These are phyloP conservation scores for Drepana arcuata DNA, from an alignment of 1,140 invertebrate genomes.

Conservation along the genomic window DNA sequence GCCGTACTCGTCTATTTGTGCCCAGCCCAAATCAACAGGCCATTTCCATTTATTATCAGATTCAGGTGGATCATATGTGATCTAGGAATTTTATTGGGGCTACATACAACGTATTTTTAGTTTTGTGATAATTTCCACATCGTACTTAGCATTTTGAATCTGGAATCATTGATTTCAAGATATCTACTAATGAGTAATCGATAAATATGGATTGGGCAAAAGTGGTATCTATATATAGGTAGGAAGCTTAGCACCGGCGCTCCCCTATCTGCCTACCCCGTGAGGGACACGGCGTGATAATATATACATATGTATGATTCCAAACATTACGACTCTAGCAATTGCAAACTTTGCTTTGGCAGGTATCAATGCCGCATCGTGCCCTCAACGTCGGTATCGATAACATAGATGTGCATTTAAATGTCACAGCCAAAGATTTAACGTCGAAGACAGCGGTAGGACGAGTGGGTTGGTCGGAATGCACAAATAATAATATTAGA, in stretches of 20 bases:
- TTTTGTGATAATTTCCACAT: background rate
- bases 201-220: background rate
- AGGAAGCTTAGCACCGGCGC: background rate
- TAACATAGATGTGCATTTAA: slow-evolving; percentile 1
- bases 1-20: slow-evolving; percentile 57
- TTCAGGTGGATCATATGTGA: slow-evolving; percentile 65
- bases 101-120: background rate
- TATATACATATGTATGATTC: background rate
- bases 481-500: slow-evolving; percentile 31
- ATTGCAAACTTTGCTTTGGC: slow-evolving; percentile 5
- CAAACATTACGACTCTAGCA: background rate
- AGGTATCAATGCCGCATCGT: slow-evolving; percentile 2
- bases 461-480: slow-evolving; percentile 11
- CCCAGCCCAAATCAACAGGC: slow-evolving; percentile 67
- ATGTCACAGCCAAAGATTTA: slow-evolving; percentile 13
- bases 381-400: background rate
- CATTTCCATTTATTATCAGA: slow-evolving; percentile 72
- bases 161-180: slow-evolving; percentile 6
- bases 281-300: too few species aligned
- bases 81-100: slow-evolving; percentile 19
- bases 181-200: slow-evolving; percentile 5
- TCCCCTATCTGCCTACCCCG: too few species aligned
- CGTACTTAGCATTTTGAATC: background rate
- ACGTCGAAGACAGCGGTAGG: slow-evolving; percentile 13
- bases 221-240: background rate